A percentile compares a stretch with the other conserved stretches of the same genome.
phyloP scores from a whole-genome alignment of 2,888 invertebrate genomes.

The Bembecia ichneumoniformis region DNA sequence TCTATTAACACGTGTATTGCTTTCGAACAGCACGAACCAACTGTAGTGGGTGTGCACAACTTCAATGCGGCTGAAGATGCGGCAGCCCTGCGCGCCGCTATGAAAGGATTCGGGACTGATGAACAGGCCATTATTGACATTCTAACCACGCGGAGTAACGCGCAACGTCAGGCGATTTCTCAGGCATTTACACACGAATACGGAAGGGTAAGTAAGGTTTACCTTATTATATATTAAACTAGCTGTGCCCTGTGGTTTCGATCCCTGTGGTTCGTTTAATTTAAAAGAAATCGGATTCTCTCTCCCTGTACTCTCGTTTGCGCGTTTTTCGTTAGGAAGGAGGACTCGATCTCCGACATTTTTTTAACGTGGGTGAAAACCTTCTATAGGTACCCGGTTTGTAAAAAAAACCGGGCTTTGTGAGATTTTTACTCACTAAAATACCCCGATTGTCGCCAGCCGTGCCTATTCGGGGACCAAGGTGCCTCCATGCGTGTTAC shows the following conservation, averaged over 20 bases:
- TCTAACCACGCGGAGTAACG: constrained; percentile 77
- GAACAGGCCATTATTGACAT: constrained; percentile 83
- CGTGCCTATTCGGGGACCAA: too few relatives aligned
- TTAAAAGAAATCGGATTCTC: too few relatives aligned
- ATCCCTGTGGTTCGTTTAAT: background rate
- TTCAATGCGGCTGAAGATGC: constrained; percentile 79
- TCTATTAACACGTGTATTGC: too few relatives aligned
- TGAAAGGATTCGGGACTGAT: constrained; percentile 85
- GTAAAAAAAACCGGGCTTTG: too few relatives aligned
- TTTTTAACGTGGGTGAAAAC: too few relatives aligned
- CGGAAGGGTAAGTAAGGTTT: constrained; percentile 54
- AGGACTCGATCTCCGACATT: too few relatives aligned
- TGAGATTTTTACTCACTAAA: too few relatives aligned
- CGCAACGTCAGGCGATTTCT: constrained; percentile 80
- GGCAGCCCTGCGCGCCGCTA: constrained; percentile 75
- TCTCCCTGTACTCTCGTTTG: background rate
- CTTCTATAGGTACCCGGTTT: too few relatives aligned
- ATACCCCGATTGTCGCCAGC: too few relatives aligned
- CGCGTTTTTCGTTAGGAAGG: background rate
- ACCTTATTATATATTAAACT: background rate
- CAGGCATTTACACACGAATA: constrained; percentile 73
- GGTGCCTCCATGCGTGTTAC: too few relatives aligned
- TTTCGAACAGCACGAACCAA: constrained; percentile 59
- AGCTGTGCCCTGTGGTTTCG: background rate
- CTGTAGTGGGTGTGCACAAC: constrained; percentile 68